Evolutionary conservation across 2,113 vertebrate species (phyloP).

Genomic region (Mustela lutreola): DNA sequence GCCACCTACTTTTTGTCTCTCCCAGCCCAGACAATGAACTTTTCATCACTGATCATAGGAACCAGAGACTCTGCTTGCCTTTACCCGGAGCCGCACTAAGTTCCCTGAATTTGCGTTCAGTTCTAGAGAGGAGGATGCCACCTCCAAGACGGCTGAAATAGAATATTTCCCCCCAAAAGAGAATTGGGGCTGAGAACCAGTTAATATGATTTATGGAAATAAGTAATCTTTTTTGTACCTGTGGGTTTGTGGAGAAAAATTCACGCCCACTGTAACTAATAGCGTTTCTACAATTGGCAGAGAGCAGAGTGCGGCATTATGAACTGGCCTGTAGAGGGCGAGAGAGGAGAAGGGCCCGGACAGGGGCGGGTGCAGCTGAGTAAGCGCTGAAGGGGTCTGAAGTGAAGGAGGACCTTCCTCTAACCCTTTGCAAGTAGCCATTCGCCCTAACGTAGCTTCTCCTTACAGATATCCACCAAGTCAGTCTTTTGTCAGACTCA

Average conservation of each 20-base stretch:
- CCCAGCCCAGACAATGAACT: not conserved
- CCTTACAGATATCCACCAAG: not conserved
- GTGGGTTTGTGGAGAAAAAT: constrained; percentile 14
- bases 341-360: not conserved
- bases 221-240: not conserved
- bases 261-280: not conserved
- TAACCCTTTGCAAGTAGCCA: not conserved
- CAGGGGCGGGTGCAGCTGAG: not conserved
- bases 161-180: not conserved
- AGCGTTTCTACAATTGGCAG: not conserved
- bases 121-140: not conserved
- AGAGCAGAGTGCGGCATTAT: not conserved
- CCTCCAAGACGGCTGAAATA: not conserved
- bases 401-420: not conserved
- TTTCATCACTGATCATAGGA: not conserved
- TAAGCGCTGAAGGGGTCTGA: not conserved
- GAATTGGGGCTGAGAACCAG: not conserved
- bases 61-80: not conserved
- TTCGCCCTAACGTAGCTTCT: not conserved
- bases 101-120: not conserved
- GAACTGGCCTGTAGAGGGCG: not conserved
- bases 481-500: not conserved
- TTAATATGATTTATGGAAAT: not conserved
- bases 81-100: not conserved
- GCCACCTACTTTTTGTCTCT: not conserved